Evolutionary conservation across 1,140 invertebrate genomes (phyloP).

Genomic region (Tigriopus japonicus): DNA sequence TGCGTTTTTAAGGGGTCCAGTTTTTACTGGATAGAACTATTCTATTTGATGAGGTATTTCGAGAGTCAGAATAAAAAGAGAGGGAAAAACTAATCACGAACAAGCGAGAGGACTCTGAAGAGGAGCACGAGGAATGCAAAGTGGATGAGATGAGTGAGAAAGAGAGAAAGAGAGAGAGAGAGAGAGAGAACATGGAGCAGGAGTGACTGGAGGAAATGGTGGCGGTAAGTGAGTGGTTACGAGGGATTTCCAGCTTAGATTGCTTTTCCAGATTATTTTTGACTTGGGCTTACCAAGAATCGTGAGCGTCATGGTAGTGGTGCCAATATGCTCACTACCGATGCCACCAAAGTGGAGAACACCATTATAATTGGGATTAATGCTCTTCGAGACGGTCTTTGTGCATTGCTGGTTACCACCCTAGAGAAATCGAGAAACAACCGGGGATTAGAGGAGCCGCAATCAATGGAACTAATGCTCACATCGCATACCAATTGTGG

Average conservation of each 20-base stretch:
- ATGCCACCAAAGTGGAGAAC: slow-evolving; percentile 4
- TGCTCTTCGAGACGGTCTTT: slow-evolving; percentile 6
- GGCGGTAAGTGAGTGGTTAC: background rate
- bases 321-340: background rate
- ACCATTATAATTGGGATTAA: slow-evolving; percentile 9
- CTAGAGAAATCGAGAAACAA: too few species aligned
- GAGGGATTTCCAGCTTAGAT: too few species aligned
- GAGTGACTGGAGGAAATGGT: background rate
- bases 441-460: too few species aligned
- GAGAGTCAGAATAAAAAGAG: too few species aligned
- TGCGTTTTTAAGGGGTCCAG: too few species aligned
- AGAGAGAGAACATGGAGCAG: background rate
- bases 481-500: too few species aligned
- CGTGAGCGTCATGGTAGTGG: background rate
- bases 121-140: background rate
- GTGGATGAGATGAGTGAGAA: background rate
- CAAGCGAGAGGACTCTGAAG: too few species aligned
- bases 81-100: too few species aligned
- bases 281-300: slow-evolving; percentile 2
- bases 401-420: background rate
- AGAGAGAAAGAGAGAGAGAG: background rate
- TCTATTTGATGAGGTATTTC: too few species aligned
- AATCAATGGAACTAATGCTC: too few species aligned
- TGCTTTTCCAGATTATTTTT: too few species aligned
- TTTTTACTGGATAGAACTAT: too few species aligned